Evolutionary conservation across 2,113 vertebrate genomes (phyloP).

Genomic region (Lophura nycthemera): DNA sequence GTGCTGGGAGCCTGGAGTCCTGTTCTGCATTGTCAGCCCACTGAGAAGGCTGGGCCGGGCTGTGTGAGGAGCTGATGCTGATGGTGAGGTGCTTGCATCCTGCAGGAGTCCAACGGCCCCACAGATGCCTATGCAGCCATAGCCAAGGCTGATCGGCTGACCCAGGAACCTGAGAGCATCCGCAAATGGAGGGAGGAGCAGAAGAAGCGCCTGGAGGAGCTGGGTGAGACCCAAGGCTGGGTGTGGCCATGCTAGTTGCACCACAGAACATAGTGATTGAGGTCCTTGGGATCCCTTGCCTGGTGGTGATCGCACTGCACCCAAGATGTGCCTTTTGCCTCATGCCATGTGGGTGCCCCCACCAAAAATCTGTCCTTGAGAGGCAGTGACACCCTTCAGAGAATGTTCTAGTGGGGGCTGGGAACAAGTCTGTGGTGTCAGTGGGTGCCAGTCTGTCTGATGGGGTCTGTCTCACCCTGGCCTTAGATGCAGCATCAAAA

Average conservation of each 20-base stretch:
- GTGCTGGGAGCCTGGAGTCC: not conserved
- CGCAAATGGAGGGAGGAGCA: slow-evolving; percentile 98
- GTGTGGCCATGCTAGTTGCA: not conserved
- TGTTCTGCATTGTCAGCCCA: not conserved
- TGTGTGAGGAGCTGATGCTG: not conserved
- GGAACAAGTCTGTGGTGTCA: not conserved
- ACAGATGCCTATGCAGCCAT: slow-evolving; percentile 92
- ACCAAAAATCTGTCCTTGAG: not conserved
- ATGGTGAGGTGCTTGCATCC: not conserved
- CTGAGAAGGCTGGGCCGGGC: not conserved
- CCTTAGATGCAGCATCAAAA: slow-evolving; percentile 89
- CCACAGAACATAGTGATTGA: fast-evolving
- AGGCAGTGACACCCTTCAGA: not conserved
- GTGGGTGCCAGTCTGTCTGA: not conserved
- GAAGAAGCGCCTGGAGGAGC: slow-evolving; percentile 89
- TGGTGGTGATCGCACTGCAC: not conserved
- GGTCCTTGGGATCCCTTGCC: not conserved
- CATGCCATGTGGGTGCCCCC: fast-evolving
- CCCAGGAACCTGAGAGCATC: slow-evolving; percentile 96
- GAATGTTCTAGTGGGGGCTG: not conserved
- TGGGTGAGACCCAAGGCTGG: slow-evolving; percentile 79
- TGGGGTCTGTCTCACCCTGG: not conserved
- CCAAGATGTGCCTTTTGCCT: fast-evolving
- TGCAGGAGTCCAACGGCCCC: slow-evolving; percentile 89
- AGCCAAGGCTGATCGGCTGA: slow-evolving; percentile 90